Evolutionary conservation across 2,113 vertebrate species (phyloP).

Genomic region (Thermophis baileyi): DNA sequence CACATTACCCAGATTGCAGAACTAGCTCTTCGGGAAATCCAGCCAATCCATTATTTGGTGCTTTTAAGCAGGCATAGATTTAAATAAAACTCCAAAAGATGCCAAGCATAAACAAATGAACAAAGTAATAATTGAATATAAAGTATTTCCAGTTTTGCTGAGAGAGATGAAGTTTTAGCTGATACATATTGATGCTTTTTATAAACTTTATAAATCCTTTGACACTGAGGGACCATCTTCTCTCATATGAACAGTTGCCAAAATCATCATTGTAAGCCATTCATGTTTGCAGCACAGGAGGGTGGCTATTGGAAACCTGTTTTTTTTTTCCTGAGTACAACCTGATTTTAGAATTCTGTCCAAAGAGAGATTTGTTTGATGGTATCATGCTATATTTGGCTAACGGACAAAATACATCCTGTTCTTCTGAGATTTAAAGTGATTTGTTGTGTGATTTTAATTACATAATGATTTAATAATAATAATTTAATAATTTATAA

Average conservation of each 20-base stretch:
- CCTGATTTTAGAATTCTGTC: neutral
- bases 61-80: neutral
- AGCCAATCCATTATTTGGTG: neutral
- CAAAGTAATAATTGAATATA: neutral
- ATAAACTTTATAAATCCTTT: neutral
- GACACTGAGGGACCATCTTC: neutral
- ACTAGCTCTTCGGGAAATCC: neutral
- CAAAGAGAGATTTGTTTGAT: neutral
- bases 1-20: neutral
- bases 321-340: neutral
- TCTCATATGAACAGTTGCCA: neutral
- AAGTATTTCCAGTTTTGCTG: neutral
- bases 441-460: neutral
- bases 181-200: neutral
- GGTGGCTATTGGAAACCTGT: neutral
- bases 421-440: neutral
- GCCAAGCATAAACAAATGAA: neutral
- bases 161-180: neutral
- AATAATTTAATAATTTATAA: neutral
- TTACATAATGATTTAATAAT: neutral
- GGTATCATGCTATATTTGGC: neutral
- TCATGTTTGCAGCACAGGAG: neutral
- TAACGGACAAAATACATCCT: neutral
- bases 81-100: neutral
- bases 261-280: neutral